phyloP scores from a whole-genome alignment of 2,797 vertebrate genomes.

The Pelodytes ibericus region DNA sequence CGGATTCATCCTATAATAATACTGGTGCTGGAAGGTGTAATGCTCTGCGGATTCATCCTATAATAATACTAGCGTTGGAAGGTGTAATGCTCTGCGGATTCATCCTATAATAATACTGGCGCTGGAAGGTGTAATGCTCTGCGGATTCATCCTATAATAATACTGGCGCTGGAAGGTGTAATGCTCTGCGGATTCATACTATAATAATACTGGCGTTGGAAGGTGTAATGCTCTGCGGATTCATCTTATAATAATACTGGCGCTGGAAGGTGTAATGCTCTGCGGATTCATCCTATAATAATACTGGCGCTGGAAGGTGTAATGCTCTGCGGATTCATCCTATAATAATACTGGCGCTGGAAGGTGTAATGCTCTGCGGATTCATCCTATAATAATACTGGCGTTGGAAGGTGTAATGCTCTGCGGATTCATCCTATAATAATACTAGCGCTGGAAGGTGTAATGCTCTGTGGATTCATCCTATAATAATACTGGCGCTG shows the following conservation, averaged over 20 bases:
- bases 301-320: too few relatives aligned
- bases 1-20: too few relatives aligned
- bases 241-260: not conserved
- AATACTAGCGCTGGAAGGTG: too few relatives aligned
- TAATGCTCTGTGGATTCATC: too few relatives aligned
- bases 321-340: not conserved
- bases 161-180: not conserved
- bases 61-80: not conserved
- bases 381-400: not conserved
- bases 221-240: not conserved
- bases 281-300: too few relatives aligned
- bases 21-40: too few relatives aligned
- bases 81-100: too few relatives aligned
- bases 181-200: too few relatives aligned
- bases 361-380: too few relatives aligned
- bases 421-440: conserved; percentile 25
- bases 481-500: not conserved
- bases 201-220: too few relatives aligned
- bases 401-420: not conserved
- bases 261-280: too few relatives aligned
- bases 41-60: not conserved
- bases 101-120: too few relatives aligned
- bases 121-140: not conserved
- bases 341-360: not conserved
- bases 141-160: not conserved